Evolutionary conservation across 2,888 invertebrate genomes (phyloP), one percentile per base, ranked within the genome.

Genomic region (Dastarcus helophoroides): DNA sequence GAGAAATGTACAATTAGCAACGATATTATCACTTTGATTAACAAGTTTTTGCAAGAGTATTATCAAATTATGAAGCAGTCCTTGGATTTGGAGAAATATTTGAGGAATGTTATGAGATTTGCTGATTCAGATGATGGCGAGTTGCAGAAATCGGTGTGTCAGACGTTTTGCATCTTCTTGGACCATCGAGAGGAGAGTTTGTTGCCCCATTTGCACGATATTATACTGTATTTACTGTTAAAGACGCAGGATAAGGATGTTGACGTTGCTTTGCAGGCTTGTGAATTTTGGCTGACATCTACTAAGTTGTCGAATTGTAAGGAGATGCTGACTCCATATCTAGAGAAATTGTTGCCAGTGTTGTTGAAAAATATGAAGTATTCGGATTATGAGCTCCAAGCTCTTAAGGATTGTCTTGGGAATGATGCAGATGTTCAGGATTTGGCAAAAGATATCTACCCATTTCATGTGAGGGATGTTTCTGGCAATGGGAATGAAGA

Each of bases 251-350:
- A 88, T 58, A 67, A 76, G 3, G 91, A 97, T 56, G 86, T 88
- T 53, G 82, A 82, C 33, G 90, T 97, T 12, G 93, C 97, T 0
- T 64, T 98, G 39, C 97, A 99, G 63, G 97, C 98, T 1, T 97
- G 97, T 51, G 98, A 98, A 60, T 99, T 98, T 65, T 99, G 97
- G 97, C 64, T 98, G 29, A 86, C 94, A 0, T 67, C 95, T 25
- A 91, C 95, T 2, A 98, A 98, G 54, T 84, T 93, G 51, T 78
- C 76, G 47, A 77, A 93, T 40, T 97, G 97, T 59, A 80, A 84
- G 58, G 91, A 93, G 56, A 86, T 90, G 12, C 67, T 98, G 4
- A 71, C 76, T 2, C 82, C 84, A 0, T 85, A 91, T 58, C 69
- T 98, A 47, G 72, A 76, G 2, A 76, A 83, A 40, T 66, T 98